Percentiles rank a stretch among this genome's conserved stretches.
Evolutionary conservation across 2,797 vertebrate species (phyloP).

Genomic region (Erpetoichthys calabaricus): DNA sequence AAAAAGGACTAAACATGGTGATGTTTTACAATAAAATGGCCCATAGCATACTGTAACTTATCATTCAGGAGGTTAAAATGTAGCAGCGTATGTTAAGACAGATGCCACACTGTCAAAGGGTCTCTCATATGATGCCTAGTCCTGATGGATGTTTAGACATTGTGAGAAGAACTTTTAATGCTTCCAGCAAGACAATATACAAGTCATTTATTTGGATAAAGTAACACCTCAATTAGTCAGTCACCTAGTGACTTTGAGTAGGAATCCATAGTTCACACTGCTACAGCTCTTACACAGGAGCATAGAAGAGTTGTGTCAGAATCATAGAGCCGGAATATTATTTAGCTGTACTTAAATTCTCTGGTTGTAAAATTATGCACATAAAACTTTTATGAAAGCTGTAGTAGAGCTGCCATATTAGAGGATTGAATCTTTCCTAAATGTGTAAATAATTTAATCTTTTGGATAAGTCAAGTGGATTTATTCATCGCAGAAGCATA

Average conservation of each 20-base stretch:
- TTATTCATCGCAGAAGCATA: conserved; percentile 18
- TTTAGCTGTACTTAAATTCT: conserved; percentile 8
- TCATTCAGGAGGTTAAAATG: not conserved
- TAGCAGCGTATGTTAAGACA: not conserved
- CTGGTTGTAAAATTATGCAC: conserved; percentile 20
- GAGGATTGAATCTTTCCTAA: conserved; percentile 21
- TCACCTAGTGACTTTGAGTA: conserved; percentile 15
- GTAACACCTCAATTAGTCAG: conserved; percentile 19
- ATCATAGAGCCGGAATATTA: conserved; percentile 6
- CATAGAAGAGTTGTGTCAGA: not conserved
- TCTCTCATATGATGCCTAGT: conserved; percentile 20
- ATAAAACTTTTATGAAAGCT: conserved; percentile 25
- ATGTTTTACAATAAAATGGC: not conserved
- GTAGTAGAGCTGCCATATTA: conserved; percentile 17
- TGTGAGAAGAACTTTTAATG: conserved; percentile 24
- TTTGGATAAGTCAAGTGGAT: conserved; percentile 25
- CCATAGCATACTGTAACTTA: not conserved
- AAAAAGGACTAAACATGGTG: not conserved
- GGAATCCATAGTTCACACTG: not conserved
- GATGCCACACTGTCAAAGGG: not conserved
- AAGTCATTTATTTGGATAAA: conserved; percentile 21
- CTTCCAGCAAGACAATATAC: conserved; percentile 19
- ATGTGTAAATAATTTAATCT: conserved; percentile 31
- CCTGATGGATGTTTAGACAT: conserved; percentile 4
- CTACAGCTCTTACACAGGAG: not conserved